phyloP scores from a whole-genome alignment of 2,888 invertebrate genomes.

The Drosophila nr. fundita region DNA sequence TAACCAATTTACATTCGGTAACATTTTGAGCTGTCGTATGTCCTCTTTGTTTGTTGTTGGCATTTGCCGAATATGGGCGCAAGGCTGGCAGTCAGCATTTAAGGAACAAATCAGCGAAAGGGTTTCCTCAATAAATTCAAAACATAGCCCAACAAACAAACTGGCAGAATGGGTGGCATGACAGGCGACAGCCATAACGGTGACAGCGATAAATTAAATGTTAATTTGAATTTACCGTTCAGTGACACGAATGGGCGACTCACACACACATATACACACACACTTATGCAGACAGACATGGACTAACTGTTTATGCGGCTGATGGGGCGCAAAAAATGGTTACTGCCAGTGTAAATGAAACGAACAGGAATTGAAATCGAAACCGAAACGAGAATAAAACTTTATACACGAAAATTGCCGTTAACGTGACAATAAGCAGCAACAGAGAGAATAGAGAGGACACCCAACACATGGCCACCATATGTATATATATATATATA shows the following conservation, averaged over 20 bases:
- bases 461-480: slow-evolving; percentile 21
- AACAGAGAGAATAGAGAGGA: slow-evolving; percentile 48
- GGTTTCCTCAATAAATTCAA: slow-evolving; percentile 78
- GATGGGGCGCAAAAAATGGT: slow-evolving; percentile 55
- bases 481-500: not conserved
- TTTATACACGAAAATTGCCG: slow-evolving; percentile 71
- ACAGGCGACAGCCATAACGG: slow-evolving; percentile 81
- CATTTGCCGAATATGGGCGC: slow-evolving; percentile 56
- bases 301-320: slow-evolving; percentile 27
- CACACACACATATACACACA: slow-evolving; percentile 21
- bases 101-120: slow-evolving; percentile 46
- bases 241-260: slow-evolving; percentile 70
- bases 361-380: slow-evolving; percentile 53
- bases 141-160: slow-evolving; percentile 28
- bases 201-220: slow-evolving; percentile 82
- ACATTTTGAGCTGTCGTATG: slow-evolving; percentile 40
- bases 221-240: slow-evolving; percentile 81
- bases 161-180: slow-evolving; percentile 47
- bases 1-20: slow-evolving; percentile 41
- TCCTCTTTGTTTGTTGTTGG: slow-evolving; percentile 37
- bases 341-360: slow-evolving; percentile 66
- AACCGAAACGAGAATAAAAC: slow-evolving; percentile 63
- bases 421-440: slow-evolving; percentile 74
- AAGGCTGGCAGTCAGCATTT: slow-evolving; percentile 55
- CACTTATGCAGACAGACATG: slow-evolving; percentile 8